These are phyloP conservation scores for Sinelater perroti DNA, from an alignment of 2,888 invertebrate species.

Conservation along the genomic window DNA sequence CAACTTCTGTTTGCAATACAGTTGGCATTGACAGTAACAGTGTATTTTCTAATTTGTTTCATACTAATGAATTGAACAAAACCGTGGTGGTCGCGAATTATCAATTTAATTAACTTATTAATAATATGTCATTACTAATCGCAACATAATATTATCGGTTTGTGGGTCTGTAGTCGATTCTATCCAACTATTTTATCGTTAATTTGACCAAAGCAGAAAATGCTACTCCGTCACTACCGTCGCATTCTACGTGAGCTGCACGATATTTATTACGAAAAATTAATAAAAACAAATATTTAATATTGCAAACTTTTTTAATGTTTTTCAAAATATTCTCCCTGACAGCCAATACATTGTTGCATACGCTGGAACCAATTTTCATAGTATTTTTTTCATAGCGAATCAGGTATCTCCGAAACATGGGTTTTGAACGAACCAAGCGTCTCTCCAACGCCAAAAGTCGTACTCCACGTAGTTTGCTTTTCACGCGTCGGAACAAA, in stretches of 20 bases:
- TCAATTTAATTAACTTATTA: conserved; percentile 53
- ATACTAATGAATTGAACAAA: conserved; percentile 59
- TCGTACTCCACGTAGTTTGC: too few relatives aligned
- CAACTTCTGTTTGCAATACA: conserved; percentile 69
- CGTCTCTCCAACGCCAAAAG: too few relatives aligned
- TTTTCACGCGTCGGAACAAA: too few relatives aligned
- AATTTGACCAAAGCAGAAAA: conserved; percentile 82
- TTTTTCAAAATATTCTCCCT: too few relatives aligned
- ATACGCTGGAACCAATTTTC: too few relatives aligned
- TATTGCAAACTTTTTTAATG: too few relatives aligned
- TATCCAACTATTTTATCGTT: conserved; percentile 91
- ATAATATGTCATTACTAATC: conserved; percentile 56
- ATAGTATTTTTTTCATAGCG: too few relatives aligned
- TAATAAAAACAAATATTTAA: too few relatives aligned
- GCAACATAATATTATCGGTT: conserved; percentile 69
- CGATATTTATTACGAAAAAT: too few relatives aligned
- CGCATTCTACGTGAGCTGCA: conserved; percentile 67
- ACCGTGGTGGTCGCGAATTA: conserved; percentile 57
- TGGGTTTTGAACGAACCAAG: too few relatives aligned
- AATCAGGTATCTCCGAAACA: too few relatives aligned
- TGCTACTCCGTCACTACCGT: conserved; percentile 86
- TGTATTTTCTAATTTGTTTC: conserved; percentile 53
- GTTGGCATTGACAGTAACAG: conserved; percentile 52
- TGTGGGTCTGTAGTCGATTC: conserved; percentile 86
- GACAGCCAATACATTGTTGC: too few relatives aligned